phyloP scores from a whole-genome alignment of 2,888 invertebrate genomes.

The Rhagophthalmus giganteus region DNA sequence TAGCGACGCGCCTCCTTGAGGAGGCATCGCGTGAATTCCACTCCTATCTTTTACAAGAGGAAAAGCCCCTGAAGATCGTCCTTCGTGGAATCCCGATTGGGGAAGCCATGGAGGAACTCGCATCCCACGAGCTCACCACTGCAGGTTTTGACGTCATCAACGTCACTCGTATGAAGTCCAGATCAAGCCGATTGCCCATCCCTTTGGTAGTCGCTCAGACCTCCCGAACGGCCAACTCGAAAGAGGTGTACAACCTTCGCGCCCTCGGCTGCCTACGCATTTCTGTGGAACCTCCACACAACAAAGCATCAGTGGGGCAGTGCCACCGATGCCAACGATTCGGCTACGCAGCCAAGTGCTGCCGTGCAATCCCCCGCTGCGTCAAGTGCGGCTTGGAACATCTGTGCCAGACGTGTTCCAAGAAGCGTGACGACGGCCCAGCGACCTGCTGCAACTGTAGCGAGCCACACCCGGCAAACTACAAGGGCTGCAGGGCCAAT shows the following conservation, averaged over 20 bases:
- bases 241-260: background rate
- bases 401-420: constrained; percentile 46
- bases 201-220: background rate
- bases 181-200: background rate
- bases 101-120: background rate
- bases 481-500: constrained; percentile 49
- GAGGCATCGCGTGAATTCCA: too few relatives aligned
- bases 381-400: constrained; percentile 56
- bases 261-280: background rate
- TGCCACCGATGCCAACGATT: constrained; percentile 56
- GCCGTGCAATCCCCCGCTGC: constrained; percentile 50
- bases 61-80: background rate
- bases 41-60: constrained; percentile 1
- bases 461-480: constrained; percentile 51
- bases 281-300: constrained; percentile 2
- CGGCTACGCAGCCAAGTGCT: constrained; percentile 55
- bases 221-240: background rate
- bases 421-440: background rate
- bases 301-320: constrained; percentile 45
- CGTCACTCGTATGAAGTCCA: background rate
- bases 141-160: background rate
- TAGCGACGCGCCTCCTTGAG: too few relatives aligned
- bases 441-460: constrained; percentile 53
- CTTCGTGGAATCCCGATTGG: constrained; percentile 6
- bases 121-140: background rate